Evolutionary conservation across 2,797 vertebrate species (phyloP).

Genomic region (Podargus strigoides): DNA sequence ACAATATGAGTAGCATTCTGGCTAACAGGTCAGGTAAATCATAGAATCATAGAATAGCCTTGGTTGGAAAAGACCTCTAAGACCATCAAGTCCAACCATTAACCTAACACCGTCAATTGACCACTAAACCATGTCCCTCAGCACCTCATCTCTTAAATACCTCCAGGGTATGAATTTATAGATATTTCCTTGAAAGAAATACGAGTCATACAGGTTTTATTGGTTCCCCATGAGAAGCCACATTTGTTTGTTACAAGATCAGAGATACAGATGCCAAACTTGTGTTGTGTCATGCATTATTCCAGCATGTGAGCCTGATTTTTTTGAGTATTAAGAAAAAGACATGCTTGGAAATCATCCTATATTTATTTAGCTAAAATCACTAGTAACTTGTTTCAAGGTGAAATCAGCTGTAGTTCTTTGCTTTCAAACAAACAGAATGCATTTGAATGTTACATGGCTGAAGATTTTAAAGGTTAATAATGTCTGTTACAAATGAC

Average conservation of each 20-base stretch:
- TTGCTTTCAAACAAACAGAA: not conserved
- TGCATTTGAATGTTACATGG: not conserved
- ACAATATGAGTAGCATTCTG: not conserved
- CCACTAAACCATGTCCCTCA: too few relatives aligned
- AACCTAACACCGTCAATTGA: too few relatives aligned
- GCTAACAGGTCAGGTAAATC: not conserved
- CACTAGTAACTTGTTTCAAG: not conserved
- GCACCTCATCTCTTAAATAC: too few relatives aligned
- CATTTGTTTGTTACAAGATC: not conserved
- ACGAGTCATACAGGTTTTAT: not conserved
- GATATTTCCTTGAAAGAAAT: not conserved
- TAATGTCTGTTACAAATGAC: not conserved
- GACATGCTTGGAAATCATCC: not conserved
- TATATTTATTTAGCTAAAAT: not conserved
- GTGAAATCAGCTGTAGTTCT: not conserved
- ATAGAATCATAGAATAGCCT: too few relatives aligned
- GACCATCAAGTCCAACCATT: too few relatives aligned
- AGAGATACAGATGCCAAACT: not conserved
- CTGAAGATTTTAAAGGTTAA: not conserved
- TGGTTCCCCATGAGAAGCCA: not conserved
- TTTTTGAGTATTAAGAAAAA: not conserved
- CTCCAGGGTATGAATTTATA: too few relatives aligned
- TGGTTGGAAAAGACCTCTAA: too few relatives aligned
- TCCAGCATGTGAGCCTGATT: not conserved
- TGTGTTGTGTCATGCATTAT: not conserved